These are phyloP conservation scores for Pseudomyrmex flavicornis DNA, from an alignment of 1,140 invertebrate species.

Conservation along the genomic window DNA sequence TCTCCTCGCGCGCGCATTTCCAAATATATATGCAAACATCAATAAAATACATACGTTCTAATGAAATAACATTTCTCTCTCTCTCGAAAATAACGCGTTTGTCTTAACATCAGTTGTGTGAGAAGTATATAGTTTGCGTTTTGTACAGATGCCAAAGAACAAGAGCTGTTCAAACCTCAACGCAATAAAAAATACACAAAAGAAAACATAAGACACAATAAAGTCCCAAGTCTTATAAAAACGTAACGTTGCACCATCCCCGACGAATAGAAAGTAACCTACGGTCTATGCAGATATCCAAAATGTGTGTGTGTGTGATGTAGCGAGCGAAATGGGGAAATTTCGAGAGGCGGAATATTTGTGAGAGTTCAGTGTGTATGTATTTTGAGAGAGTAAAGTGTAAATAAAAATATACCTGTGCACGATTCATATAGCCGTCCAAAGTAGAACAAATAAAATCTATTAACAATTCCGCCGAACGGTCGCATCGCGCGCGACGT, in stretches of 20 bases:
- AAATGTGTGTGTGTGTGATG: not conserved
- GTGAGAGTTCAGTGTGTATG: conserved; percentile 61
- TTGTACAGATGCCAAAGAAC: conserved; percentile 19
- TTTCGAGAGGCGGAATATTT: conserved; percentile 49
- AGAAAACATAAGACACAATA: conserved; percentile 4
- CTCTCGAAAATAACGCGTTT: too few species aligned
- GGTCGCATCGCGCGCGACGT: conserved; percentile 53
- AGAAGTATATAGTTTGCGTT: not conserved
- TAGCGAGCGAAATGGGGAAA: conserved; percentile 46
- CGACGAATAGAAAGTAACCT: conserved; percentile 16
- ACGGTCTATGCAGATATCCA: conserved; percentile 28
- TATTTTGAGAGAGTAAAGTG: conserved; percentile 62
- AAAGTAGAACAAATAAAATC: conserved; percentile 76
- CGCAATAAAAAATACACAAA: not conserved
- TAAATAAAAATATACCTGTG: conserved; percentile 73
- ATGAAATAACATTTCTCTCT: too few species aligned
- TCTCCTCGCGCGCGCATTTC: not conserved
- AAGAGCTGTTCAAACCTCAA: not conserved
- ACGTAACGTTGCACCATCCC: conserved; percentile 4
- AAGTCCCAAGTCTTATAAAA: not conserved
- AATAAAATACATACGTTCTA: too few species aligned
- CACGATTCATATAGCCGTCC: conserved; percentile 74
- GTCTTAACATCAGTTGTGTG: too few species aligned
- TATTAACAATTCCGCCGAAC: conserved; percentile 70
- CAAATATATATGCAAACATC: not conserved